Conservation (phyloP, 2,797 vertebrate species). For the Pseudochirops corinnae region DNA sequence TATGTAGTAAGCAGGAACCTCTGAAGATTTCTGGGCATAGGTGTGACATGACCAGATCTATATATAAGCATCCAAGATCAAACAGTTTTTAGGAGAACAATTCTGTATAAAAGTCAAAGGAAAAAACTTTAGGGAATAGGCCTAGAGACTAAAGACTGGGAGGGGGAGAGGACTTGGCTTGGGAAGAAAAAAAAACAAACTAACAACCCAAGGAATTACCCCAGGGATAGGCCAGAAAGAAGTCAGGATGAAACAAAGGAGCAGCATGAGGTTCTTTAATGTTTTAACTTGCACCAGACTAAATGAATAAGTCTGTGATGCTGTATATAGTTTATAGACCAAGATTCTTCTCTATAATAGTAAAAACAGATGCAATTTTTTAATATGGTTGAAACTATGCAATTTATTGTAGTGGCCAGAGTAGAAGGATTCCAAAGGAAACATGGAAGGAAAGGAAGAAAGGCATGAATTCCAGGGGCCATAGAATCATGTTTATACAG, state of each 20-base stretch:
- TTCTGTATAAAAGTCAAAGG: not conserved
- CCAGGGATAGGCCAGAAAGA: not conserved
- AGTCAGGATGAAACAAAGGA: not conserved
- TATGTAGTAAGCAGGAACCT: not conserved
- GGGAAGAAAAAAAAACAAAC: not conserved
- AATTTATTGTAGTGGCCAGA: not conserved
- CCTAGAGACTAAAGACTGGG: not conserved
- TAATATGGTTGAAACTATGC: not conserved
- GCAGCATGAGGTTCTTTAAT: not conserved
- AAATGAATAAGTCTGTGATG: not conserved
- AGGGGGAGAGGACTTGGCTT: not conserved
- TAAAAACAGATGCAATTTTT: not conserved
- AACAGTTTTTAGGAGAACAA: not conserved
- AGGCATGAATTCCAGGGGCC: not conserved
- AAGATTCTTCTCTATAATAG: not conserved
- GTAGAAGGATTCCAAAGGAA: not conserved
- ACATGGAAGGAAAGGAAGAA: not conserved
- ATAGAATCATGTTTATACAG: not conserved
- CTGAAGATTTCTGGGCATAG: not conserved
- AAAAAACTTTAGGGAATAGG: not conserved
- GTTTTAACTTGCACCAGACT: not conserved
- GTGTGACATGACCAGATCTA: not conserved
- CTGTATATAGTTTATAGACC: not conserved
- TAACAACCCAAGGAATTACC: not conserved
- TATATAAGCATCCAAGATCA: not conserved